Base-by-base conservation (phyloP, 2,113 vertebrate genomes). In the Puffinus mauretanicus region DNA sequence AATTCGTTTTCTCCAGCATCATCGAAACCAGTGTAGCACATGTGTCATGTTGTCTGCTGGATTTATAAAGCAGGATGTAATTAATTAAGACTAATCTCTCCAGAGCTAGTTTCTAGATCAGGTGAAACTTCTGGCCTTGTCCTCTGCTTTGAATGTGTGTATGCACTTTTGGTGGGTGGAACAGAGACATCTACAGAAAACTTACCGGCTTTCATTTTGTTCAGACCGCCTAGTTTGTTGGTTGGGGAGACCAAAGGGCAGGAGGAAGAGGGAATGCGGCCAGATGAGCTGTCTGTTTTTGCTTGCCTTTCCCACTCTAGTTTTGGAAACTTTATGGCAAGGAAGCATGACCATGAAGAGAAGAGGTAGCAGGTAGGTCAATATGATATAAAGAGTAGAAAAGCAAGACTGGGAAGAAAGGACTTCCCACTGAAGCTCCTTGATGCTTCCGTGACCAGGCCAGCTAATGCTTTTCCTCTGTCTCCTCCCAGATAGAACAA, bases 81-180 rank as follows among this genome's bases (percentile, higher is more conserved):
- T 86, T 95, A 88, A 91, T 94, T 78, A 90, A 94, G 73, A 80
- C 6, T 0, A 89, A 89, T 96, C 14, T 84, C 57, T 91, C 30
- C 29, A 81, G 46, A 86, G 58, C 20, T 42, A 27, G 11, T 88
- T 92, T 86, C 55, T 88, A 46, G 47, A 76, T 54, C 21, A 65
- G 77, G 55, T 95, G 40, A 81, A 88, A 71, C 77, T 80, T 94
- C 40, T 83, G 72, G 57, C 72, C 58, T 75, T 71, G 11, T 70
- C 40, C 24, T 92, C 47, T 34, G 26, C 77, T 93, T 60, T 44
- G 40, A 88, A 47, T 73, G 26, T 62, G 9, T 58, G 6, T 71
- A 5, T 80, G 62, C 6, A 16, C 57, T 75, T 84, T 76, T 30
- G 19, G 32, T 82, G 58, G 15, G 25, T 75, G 54, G 36, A 88